These are phyloP conservation scores for Gastracanthus pulcherrimus DNA, from an alignment of 2,888 invertebrate species.

Conservation along the genomic window DNA sequence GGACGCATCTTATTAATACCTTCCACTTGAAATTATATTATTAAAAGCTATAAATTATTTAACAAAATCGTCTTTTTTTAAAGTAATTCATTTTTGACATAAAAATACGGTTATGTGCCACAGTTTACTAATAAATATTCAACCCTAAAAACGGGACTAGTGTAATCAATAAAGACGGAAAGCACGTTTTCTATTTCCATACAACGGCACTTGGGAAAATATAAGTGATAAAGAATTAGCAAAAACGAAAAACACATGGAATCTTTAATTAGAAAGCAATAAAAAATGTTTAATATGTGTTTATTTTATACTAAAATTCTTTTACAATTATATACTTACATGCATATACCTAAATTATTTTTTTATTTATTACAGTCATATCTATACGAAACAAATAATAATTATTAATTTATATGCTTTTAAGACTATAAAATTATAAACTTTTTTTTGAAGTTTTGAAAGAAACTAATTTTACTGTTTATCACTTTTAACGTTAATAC, in stretches of 20 bases:
- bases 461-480: no score
- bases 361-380: background rate
- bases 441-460: no score
- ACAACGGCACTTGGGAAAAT: constrained; percentile 25
- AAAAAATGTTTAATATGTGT: background rate
- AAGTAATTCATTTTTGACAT: no score
- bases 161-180: constrained; percentile 31
- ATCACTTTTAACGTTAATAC: no score
- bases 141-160: background rate
- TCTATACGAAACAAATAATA: background rate
- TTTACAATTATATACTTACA: no score
- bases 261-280: background rate
- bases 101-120: background rate
- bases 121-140: background rate
- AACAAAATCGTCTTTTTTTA: no score
- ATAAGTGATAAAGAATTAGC: constrained; percentile 14
- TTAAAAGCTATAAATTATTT: no score
- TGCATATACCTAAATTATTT: background rate
- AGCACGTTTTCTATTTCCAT: constrained; percentile 21
- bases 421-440: no score
- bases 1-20: no score
- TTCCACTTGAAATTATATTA: no score
- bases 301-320: no score
- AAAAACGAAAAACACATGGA: background rate
- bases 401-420: no score